Conservation (phyloP, 1,140 invertebrate genomes). For the Babylonia areolata region DNA sequence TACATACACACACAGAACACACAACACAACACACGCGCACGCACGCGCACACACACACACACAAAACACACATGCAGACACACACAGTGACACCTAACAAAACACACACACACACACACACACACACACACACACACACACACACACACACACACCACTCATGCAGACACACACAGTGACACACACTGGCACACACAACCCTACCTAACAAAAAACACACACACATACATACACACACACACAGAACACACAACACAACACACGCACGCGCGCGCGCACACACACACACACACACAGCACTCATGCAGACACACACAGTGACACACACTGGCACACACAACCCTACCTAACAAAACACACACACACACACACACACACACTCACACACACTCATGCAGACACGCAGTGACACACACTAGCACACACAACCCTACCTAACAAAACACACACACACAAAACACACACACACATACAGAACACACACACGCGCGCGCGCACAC, state of each 20-base stretch:
- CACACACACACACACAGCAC: background rate
- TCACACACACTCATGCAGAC: background rate
- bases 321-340: too few relatives aligned
- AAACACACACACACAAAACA: constrained; percentile 2
- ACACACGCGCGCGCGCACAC: background rate
- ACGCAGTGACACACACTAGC: background rate
- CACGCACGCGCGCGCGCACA: background rate
- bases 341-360: background rate
- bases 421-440: background rate
- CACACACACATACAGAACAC: background rate
- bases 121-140: background rate
- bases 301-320: background rate
- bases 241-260: constrained; percentile 11
- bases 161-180: background rate
- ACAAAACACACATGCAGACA: background rate
- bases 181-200: background rate
- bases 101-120: background rate
- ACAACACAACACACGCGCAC: too few relatives aligned
- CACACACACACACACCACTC: background rate
- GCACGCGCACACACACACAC: background rate
- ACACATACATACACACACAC: background rate
- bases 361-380: constrained; percentile 4
- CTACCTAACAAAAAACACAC: too few relatives aligned
- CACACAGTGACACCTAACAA: too few relatives aligned
- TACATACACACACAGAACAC: too few relatives aligned